A percentile compares a stretch with the other conserved stretches of the same genome.
phyloP scores from a whole-genome alignment of 2,888 invertebrate species.

The Ennomos fuscantarius region DNA sequence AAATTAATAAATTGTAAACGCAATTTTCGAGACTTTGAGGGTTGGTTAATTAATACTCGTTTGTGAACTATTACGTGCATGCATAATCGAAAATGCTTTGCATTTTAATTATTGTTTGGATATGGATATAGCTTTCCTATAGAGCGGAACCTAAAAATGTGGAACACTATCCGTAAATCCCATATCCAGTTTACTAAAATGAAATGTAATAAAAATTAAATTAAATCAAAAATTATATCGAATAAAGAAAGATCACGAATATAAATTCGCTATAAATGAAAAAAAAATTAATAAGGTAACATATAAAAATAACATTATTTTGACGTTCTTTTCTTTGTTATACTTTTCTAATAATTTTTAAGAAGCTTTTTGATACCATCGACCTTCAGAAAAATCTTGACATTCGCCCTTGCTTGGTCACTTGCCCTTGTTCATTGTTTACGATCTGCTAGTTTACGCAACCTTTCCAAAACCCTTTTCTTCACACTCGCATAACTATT shows the following conservation, averaged over 20 bases:
- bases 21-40: constrained; percentile 33
- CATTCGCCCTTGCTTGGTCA: constrained; percentile 18
- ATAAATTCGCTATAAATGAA: too few species aligned
- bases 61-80: constrained; percentile 29
- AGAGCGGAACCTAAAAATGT: too few species aligned
- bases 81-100: constrained; percentile 17
- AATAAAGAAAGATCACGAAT: too few species aligned
- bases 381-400: constrained; percentile 15
- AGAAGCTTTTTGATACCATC: constrained; percentile 3
- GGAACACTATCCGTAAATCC: too few species aligned
- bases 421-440: constrained; percentile 12
- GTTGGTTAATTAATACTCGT: constrained; percentile 35
- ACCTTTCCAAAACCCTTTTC: constrained; percentile 5
- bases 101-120: constrained; percentile 20
- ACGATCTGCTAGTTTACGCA: constrained; percentile 8
- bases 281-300: too few species aligned
- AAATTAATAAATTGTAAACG: constrained; percentile 42
- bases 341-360: too few species aligned
- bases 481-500: not conserved
- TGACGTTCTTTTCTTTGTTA: too few species aligned
- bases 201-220: too few species aligned
- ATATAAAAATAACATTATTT: too few species aligned
- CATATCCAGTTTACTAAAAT: too few species aligned
- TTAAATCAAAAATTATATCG: too few species aligned
- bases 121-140: not conserved